Conservation (phyloP, 2,113 vertebrate genomes). For the Zapus hudsonius region DNA sequence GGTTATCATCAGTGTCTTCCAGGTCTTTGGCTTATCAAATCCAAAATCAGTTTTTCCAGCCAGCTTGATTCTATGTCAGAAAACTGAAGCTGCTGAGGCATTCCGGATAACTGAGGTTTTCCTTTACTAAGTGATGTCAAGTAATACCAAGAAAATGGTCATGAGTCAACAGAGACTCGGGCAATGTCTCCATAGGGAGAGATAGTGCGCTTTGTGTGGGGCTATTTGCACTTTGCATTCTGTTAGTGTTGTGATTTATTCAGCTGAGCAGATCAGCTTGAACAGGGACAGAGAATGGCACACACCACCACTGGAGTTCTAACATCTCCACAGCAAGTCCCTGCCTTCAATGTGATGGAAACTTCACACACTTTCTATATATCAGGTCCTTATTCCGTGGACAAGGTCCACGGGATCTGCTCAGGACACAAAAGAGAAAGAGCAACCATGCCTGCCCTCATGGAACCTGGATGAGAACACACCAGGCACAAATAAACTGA, state of each 20-base stretch:
- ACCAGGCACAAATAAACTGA: neutral
- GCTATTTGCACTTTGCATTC: neutral
- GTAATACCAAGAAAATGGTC: neutral
- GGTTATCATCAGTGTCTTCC: neutral
- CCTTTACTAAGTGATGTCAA: neutral
- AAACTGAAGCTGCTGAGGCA: neutral
- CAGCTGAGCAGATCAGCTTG: neutral
- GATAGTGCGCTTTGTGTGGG: neutral
- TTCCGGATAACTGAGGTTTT: neutral
- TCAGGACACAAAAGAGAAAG: neutral
- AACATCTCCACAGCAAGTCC: neutral
- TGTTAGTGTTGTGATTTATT: neutral
- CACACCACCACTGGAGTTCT: neutral
- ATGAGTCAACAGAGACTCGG: neutral
- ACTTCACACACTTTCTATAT: neutral
- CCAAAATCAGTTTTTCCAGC: neutral
- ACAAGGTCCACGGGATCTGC: neutral
- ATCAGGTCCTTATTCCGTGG: neutral
- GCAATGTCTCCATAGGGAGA: neutral
- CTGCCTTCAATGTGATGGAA: neutral
- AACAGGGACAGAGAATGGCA: neutral
- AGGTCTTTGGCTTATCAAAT: neutral
- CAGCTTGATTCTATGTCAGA: neutral
- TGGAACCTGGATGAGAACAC: neutral
- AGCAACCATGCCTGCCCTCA: neutral